Conservation (phyloP, 2,888 invertebrate genomes). For the Ctena decussata region DNA sequence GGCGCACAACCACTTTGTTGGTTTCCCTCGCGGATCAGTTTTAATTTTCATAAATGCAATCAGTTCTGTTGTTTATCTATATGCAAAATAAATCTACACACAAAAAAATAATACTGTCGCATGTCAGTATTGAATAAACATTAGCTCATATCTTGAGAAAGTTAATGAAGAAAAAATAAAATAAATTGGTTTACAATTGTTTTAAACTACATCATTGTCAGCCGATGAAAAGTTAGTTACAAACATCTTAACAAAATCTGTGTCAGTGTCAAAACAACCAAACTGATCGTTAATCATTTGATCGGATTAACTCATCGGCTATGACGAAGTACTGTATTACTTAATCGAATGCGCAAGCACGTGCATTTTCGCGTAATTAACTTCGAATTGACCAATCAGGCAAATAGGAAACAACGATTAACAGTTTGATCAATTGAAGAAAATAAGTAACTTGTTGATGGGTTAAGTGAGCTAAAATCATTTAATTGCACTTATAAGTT, state of each 20-base stretch:
- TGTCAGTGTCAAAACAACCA: not conserved
- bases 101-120: too few relatives aligned
- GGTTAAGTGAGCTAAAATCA: constrained; percentile 2
- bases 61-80: too few relatives aligned
- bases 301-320: not conserved
- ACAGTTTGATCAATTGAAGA: not conserved
- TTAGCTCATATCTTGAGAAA: not conserved
- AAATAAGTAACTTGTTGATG: not conserved
- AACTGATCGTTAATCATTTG: constrained; percentile 3
- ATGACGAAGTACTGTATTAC: not conserved
- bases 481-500: constrained; percentile 9
- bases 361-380: not conserved
- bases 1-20: too few relatives aligned
- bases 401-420: not conserved
- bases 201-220: not conserved
- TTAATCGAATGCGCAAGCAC: not conserved
- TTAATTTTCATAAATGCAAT: too few relatives aligned
- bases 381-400: not conserved
- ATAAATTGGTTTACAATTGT: not conserved
- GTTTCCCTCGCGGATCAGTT: too few relatives aligned
- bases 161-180: not conserved
- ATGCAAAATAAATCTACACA: too few relatives aligned
- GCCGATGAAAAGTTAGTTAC: not conserved
- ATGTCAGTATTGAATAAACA: too few relatives aligned
- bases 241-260: not conserved